Evolutionary conservation across 2,113 vertebrate genomes (phyloP), one percentile per base, ranked within the genome.

Genomic region (Epinephelus lanceolatus): DNA sequence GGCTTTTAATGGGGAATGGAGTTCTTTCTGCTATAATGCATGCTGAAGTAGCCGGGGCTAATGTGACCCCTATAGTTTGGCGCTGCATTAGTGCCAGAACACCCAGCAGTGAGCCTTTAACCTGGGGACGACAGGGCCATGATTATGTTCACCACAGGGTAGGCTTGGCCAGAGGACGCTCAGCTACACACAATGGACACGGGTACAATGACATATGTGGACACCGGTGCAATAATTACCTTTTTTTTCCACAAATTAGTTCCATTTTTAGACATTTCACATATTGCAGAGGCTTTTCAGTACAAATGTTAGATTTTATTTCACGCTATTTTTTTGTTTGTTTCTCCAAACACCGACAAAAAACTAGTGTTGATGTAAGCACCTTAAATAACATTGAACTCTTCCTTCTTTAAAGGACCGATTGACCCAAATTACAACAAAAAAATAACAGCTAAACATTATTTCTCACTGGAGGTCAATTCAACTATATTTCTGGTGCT

Each of bases 41-140:
- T 71, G 80, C 81, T 86, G 89, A 89, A 88, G 89, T 87, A 89
- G 80, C 88, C 9, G 18, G 57, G 80, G 76, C 92, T 92, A 89
- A 90, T 90, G 87, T 80, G 83, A 90, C 90, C 93, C 91, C 92
- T 92, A 93, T 93, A 92, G 93, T 94, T 92, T 85, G 73, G 71
- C 76, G 86, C 83, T 67, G 82, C 90, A 94, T 94, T 94, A 94
- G 92, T 91, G 91, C 86, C 91, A 89, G 80, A 90, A 80, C 83
- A 88, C 90, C 74, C 93, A 93, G 94, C 93, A 89, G 94, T 93
- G 90, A 70, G 92, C 88, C 88, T 93, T 89, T 90, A 94, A 93
- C 93, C 93, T 90, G 81, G 80, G 89, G 83, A 88, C 84, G 85
- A 94, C 90, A 94, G 90, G 90, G 82, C 90, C 87, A 81, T 94